Evolutionary conservation across 2,888 invertebrate genomes (phyloP).

Genomic region (Tipula unca): DNA sequence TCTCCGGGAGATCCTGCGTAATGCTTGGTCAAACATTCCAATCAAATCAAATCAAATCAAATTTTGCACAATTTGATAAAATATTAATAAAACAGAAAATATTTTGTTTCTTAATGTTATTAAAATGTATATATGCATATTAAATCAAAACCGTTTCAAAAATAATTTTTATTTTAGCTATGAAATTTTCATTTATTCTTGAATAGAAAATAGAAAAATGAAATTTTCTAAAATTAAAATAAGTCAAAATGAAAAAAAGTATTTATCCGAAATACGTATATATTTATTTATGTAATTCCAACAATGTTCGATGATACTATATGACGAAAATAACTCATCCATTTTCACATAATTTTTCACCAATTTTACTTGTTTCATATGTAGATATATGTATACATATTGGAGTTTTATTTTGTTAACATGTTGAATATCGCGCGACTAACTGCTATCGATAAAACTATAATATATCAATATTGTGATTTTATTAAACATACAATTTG

Average conservation of each 20-base stretch:
- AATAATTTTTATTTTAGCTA: background rate
- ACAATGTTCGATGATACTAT: constrained; percentile 14
- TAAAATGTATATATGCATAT: background rate
- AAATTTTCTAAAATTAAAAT: background rate
- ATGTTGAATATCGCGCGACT: background rate
- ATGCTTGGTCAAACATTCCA: no score
- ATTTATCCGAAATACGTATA: background rate
- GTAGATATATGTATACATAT: background rate
- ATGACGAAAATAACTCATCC: constrained; percentile 8
- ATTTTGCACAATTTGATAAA: no score
- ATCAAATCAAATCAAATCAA: no score
- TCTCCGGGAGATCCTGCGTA: no score
- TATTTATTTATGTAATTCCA: constrained; percentile 19
- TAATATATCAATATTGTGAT: background rate
- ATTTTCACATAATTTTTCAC: constrained; percentile 8
- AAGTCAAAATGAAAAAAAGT: background rate
- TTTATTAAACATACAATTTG: background rate
- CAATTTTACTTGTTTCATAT: background rate
- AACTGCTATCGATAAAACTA: background rate
- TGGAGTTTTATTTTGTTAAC: background rate
- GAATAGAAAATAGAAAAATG: background rate
- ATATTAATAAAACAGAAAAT: no score
- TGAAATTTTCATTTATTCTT: background rate
- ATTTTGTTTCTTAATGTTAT: no score
- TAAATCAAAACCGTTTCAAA: background rate